Conservation (phyloP, 2,888 invertebrate species). For the Pseudococcus jackbeardsleyi region DNA sequence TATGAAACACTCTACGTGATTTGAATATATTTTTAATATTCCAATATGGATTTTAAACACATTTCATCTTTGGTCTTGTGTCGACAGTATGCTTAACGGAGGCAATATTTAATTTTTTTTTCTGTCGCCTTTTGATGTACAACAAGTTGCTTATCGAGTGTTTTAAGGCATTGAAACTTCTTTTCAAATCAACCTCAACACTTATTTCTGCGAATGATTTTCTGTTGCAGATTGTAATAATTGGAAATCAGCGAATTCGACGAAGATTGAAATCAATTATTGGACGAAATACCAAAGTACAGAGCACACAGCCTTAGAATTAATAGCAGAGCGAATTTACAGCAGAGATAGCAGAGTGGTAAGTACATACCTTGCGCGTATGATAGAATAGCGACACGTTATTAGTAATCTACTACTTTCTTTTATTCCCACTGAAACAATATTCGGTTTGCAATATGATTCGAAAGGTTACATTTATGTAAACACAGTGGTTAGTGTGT, state of each 20-base stretch:
- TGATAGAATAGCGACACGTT: slow-evolving; percentile 30
- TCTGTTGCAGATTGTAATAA: slow-evolving; percentile 3
- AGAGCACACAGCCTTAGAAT: neutral
- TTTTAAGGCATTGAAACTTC: too few species aligned
- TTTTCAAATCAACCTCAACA: neutral
- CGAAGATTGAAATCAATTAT: neutral
- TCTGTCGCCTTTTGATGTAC: too few species aligned
- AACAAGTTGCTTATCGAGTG: too few species aligned
- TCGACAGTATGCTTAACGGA: too few species aligned
- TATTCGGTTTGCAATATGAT: slow-evolving; percentile 57
- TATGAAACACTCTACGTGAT: too few species aligned
- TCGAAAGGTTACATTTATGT: slow-evolving; percentile 61
- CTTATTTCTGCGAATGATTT: neutral
- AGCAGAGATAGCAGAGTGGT: neutral
- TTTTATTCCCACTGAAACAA: slow-evolving; percentile 48
- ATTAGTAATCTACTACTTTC: slow-evolving; percentile 35
- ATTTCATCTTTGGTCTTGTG: too few species aligned
- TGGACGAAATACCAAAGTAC: neutral
- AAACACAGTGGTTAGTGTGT: slow-evolving; percentile 62
- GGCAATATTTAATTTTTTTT: too few species aligned
- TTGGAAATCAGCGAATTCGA: neutral
- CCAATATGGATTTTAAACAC: too few species aligned
- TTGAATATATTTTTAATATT: too few species aligned
- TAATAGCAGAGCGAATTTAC: neutral
- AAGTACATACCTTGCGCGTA: neutral